Evolutionary conservation across 2,113 vertebrate genomes (phyloP), one percentile per base, ranked within the genome.

Genomic region (Lophotis ruficrista): DNA sequence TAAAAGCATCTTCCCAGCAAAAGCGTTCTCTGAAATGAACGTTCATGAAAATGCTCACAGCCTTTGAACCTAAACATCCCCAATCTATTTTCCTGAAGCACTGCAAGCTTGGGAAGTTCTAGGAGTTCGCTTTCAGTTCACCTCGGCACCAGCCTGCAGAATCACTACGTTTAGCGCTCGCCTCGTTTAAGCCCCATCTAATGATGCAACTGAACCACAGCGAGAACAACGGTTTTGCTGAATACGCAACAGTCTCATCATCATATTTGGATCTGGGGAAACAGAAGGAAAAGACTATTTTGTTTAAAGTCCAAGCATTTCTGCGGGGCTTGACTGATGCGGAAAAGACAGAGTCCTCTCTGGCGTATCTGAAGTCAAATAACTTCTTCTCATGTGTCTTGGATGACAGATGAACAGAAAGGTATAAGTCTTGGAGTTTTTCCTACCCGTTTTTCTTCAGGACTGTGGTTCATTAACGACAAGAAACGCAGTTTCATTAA

Each of bases 401-500:
- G 56, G 77, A 10, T 20, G 47, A n/a, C n/a, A n/a, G n/a, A n/a
- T 27, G 54, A 53, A 33, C 5, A 47, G 83, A 70, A 16, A 47
- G 22, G 71, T 17, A 13, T 25, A 54, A 73, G 27, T 54, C 76
- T 30, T 9, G 30, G 68, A 7, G 3, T 2, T 82, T 69, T n/a
- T 23, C 68, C 51, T 73, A 13, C 83, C 50, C 27, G 2, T 54
- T 57, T 47, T 84, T 71, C 87, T 62, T 50, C 35, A 27, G 85
- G 78, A 51, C 45, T 41, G 68, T 30, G 66, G 88, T 79, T 93
- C 83, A 48, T 84, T 89, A 84, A 85, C 65, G 35, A 28, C 78
- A 68, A 57, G 75, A 48, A 82, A 75, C 2, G 21, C 75, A 24
- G 70, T 72, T 96, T 87, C 91, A 71, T 93, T 71, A 79, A 70